Base-by-base conservation (phyloP, 2,888 invertebrate species). In the Heliconius cydno region DNA sequence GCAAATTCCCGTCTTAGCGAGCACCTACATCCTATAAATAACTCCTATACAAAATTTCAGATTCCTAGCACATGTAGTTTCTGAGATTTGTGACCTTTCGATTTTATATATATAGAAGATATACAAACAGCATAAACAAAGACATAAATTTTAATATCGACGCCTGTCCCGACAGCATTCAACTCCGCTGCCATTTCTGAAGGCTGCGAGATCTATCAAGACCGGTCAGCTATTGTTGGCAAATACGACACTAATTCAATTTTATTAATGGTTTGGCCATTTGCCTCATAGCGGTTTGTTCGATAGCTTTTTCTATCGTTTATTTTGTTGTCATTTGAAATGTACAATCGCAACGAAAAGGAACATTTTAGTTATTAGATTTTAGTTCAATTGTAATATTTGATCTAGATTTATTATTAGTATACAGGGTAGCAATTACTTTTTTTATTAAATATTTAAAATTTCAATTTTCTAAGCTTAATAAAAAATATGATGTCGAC, bases 201-300 rank as follows among this genome's bases (percentile, higher is more conserved):
- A 60, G 73, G 65, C 66, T 46, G 28, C 30, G 82, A 86, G 85
- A 86, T 87, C 86, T 87, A 85, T 83, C 82, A 84, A 84, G 77
- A 86, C 82, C 82, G 78, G 79, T 86, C 85, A 86, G 85, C 88
- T 83, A 89, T 91, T 91, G 90, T 90, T 87, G 88, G 87, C 86
- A 86, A 85, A 89, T 90, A 86, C 86, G 84, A 85, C 87, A 87
- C 88, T 91, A 90, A 91, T 90, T 90, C 88, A 91, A 91, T 92
- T 91, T 89, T 87, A 87, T 89, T 90, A 92, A 91, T 91, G 89
- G 90, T 80, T 85, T 84, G 86, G 84, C 86, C 82, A 86, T 88
- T 88, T 87, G 86, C 86, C 83, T 87, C 81, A 67, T 76, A 82
- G 79, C 82, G 81, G 83, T 82, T 80, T 80, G 81, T 83, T 79